Evolutionary conservation across 2,888 invertebrate species (phyloP), one percentile per base, ranked within the genome.

Genomic region (Griposia aprilina): DNA sequence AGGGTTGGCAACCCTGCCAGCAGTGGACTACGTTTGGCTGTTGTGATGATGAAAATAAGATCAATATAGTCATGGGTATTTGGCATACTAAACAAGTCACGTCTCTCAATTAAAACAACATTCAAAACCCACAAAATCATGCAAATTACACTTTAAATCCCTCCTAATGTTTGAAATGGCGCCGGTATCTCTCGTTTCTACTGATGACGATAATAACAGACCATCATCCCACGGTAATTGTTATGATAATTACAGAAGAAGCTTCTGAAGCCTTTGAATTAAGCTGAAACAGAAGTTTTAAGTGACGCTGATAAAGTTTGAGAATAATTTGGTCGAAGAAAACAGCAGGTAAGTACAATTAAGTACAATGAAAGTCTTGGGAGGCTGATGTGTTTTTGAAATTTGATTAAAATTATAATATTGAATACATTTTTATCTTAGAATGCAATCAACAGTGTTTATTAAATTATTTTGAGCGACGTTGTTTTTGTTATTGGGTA

Each of bases 241-340:
- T 87, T 87, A 87, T 85, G 79, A 75, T 82, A 86, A 86, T 87
- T 70, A 79, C 79, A 69, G 5, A 45, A 59, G 63, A 41, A 68
- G 41, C 72, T 76, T 36, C 57, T 67, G 48, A 70, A 78, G 52
- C 78, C 68, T 78, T 79, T 71, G 72, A 75, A 69, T 87, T 65
- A 60, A 62, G 67, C 60, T 74, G 11, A 71, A 76, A 72, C 55
- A 48, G 20, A 59, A 72, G 63, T 67, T 74, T 63, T 74, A 73
- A 67, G 59, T 57, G 60, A 76, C n/a, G 69, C 70, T 66, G 69
- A 73, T 81, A 81, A 81, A 85, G 73, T 85, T 85, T 67, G 17
- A 15, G 69, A 17, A 69, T 55, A 80, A 55, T 62, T 65, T 26
- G 52, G 4, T 66, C 52, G 59, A 23, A 55, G 50, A 72, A 68